Conservation (phyloP, 2,888 invertebrate species). For the Sussaba pulchella region DNA sequence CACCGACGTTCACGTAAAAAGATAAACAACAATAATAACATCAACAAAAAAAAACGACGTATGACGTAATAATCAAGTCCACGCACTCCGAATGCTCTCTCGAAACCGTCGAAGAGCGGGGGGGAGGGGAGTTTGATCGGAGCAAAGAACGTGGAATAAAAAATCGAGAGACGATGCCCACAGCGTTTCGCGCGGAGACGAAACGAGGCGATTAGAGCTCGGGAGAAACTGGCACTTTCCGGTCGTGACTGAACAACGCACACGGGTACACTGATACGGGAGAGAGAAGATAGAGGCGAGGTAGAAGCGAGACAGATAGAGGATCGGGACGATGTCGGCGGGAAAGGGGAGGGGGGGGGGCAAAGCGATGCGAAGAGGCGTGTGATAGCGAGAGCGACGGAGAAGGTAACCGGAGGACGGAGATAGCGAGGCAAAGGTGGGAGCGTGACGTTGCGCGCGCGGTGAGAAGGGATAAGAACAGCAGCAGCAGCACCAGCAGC, state of each 20-base stretch:
- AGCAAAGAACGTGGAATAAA: conserved; percentile 40
- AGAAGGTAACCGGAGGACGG: conserved; percentile 36
- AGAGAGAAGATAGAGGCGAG: conserved; percentile 62
- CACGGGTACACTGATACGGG: conserved; percentile 69
- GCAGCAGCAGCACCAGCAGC: conserved; percentile 30
- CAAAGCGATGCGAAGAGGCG: conserved; percentile 42
- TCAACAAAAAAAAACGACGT: not conserved
- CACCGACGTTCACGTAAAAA: not conserved
- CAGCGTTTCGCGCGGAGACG: conserved; percentile 67
- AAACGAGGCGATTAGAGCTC: conserved; percentile 79
- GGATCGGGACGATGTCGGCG: conserved; percentile 22
- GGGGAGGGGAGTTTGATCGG: too few relatives aligned
- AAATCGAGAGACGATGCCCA: conserved; percentile 47
- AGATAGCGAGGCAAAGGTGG: conserved; percentile 54
- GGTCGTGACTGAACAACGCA: conserved; percentile 77
- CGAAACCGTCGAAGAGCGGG: too few relatives aligned
- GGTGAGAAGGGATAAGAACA: conserved; percentile 64
- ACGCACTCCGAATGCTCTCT: too few relatives aligned
- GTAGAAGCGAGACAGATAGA: conserved; percentile 67
- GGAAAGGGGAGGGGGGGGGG: conserved; percentile 28
- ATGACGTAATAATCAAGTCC: too few relatives aligned
- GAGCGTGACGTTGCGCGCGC: conserved; percentile 67
- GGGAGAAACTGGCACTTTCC: conserved; percentile 83
- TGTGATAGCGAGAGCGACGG: conserved; percentile 46
- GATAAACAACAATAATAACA: too few relatives aligned